Base-by-base conservation (phyloP, 1,140 invertebrate species). In the Drosophila leontia region DNA sequence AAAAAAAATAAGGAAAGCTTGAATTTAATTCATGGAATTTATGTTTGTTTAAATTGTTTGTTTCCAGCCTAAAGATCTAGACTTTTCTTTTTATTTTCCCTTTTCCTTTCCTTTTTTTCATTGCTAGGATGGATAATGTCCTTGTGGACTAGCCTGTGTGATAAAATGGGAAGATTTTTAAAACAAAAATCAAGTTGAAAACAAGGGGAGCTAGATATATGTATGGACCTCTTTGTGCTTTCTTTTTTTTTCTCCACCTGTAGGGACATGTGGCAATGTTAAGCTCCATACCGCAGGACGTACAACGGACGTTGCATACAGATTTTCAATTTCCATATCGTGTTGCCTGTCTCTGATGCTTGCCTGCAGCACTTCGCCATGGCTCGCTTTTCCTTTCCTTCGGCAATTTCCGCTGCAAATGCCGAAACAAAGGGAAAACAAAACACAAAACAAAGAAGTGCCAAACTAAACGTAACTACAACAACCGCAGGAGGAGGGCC, bases 281-380 rank as follows among this genome's bases (percentile, higher is more conserved):
- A 23, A 62, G 35, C 63, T 35, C 1, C 12, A 23, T 17, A 12
- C n/a, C 37, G 68, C 55, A 37, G 41, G 32, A 17, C 15, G 44
- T 48, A 34, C 42, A 37, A 37, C 74, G 67, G 47, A 53, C 53
- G 67, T 60, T 70, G 72, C 65, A 82, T 78, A 65, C 62, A 79
- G 70, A 76, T 87, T 80, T 85, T 80, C 63, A 83, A 83, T 88
- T 88, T 80, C 48, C 80, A 88, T 83, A 83, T 82, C 68, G 65
- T 71, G 70, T 72, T 47, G 58, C 70, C 53, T 60, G 48, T 19
- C 45, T 2, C 6, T 29, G 26, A 29, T 29, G 7, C 57, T 48
- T 4, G 35, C 35, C 53, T 60, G 65, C 57, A 48, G 32, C 57
- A 41, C 26, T 37, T 23, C 13, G 48, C 13, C 47, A 19, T 55